A percentile compares a stretch with the other conserved stretches of the same genome.
Evolutionary conservation across 2,797 vertebrate genomes (phyloP).

Genomic region (Fistularia tabacaria): DNA sequence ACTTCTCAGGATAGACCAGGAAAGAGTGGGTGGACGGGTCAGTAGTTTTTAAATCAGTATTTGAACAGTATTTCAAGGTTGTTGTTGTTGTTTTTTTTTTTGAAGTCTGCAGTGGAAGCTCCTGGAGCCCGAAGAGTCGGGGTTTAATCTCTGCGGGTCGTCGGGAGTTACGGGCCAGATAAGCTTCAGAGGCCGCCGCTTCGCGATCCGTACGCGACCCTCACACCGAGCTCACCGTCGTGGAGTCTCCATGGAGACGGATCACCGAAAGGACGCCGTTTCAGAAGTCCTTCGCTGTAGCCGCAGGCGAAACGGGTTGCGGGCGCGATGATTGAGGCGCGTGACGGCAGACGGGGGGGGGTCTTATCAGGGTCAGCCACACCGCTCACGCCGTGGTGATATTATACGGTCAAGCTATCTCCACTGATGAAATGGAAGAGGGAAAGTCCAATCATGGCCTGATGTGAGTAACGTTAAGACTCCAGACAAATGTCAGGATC

Average conservation of each 20-base stretch:
- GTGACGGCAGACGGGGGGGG: conserved; percentile 31
- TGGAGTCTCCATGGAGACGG: conserved; percentile 10
- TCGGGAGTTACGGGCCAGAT: conserved; percentile 18
- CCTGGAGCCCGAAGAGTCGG: too few species aligned
- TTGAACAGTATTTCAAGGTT: too few species aligned
- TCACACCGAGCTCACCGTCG: neutral
- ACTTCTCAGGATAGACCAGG: too few species aligned
- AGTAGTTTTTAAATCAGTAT: too few species aligned
- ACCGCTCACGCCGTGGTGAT: conserved; percentile 50
- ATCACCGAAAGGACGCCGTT: conserved; percentile 21
- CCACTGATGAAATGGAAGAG: conserved; percentile 43
- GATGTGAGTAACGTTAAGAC: conserved; percentile 30
- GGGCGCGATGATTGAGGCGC: conserved; percentile 52
- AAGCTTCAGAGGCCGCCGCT: neutral
- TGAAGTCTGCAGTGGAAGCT: too few species aligned
- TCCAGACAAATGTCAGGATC: conserved; percentile 33
- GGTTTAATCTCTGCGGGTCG: neutral
- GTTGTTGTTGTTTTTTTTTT: too few species aligned
- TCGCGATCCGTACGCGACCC: conserved; percentile 14
- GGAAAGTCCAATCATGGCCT: conserved; percentile 40
- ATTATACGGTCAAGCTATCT: conserved; percentile 58
- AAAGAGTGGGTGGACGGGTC: too few species aligned
- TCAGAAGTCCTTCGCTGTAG: too few species aligned
- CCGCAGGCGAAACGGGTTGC: conserved; percentile 23
- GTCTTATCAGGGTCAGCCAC: conserved; percentile 69